Conservation (phyloP, 2,797 vertebrate species). For the Schizopygopsis pylzovi region DNA sequence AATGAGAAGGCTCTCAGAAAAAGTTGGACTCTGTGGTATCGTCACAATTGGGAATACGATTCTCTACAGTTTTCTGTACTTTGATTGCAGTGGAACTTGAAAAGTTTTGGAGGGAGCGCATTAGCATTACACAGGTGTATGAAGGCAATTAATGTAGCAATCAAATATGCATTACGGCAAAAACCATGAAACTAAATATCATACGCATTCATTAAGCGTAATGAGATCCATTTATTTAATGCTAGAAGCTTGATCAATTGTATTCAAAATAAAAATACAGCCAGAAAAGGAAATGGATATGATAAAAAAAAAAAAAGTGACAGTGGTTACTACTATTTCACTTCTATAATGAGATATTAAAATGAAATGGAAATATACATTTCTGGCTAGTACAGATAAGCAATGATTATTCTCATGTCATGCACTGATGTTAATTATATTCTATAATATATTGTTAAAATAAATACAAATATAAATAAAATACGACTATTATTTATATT, state of each 20-base stretch:
- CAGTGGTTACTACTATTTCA: neutral
- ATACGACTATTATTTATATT: neutral
- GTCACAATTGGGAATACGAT: constrained; percentile 45
- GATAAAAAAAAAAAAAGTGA: neutral
- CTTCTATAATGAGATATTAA: neutral
- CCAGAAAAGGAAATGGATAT: neutral
- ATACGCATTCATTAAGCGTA: neutral
- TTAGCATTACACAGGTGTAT: constrained; percentile 35
- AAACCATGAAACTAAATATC: neutral
- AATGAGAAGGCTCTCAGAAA: constrained; percentile 54
- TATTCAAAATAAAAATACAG: neutral
- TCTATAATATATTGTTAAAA: neutral
- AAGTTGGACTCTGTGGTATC: constrained; percentile 44
- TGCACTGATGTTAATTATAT: neutral
- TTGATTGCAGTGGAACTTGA: constrained; percentile 56
- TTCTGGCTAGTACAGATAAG: neutral
- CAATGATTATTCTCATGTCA: neutral
- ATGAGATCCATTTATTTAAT: neutral
- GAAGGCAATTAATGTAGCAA: constrained; percentile 15
- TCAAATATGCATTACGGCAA: constrained; percentile 31
- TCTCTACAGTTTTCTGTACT: constrained; percentile 41
- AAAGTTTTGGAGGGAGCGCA: constrained; percentile 20
- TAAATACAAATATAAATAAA: neutral
- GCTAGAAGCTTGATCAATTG: neutral
- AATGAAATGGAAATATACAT: neutral